phyloP scores from a whole-genome alignment of 2,797 vertebrate genomes.

The Peromyscus nudipes region DNA sequence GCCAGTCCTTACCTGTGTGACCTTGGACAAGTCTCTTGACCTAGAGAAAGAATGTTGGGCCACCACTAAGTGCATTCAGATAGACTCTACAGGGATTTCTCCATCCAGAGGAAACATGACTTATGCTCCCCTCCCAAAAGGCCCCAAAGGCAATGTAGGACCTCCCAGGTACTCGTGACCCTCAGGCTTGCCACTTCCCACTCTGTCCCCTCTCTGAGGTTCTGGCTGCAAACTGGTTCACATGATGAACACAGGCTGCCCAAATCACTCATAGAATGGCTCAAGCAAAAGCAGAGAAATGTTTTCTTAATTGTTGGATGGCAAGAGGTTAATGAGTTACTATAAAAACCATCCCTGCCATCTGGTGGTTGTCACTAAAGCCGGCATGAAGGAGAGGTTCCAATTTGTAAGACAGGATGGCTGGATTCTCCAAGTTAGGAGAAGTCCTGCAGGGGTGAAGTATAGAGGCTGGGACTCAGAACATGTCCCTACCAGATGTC shows the following conservation, averaged over 20 bases:
- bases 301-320: constrained; percentile 83
- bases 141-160: neutral
- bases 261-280: constrained; percentile 63
- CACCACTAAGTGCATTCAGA: neutral
- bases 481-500: neutral
- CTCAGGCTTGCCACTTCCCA: neutral
- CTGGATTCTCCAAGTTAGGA: constrained; percentile 55
- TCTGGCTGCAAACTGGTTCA: constrained; percentile 59
- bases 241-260: constrained; percentile 33
- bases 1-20: neutral
- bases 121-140: neutral
- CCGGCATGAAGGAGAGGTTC: constrained; percentile 62
- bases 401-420: constrained; percentile 72
- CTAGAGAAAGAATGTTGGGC: neutral
- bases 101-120: neutral
- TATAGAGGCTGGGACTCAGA: neutral
- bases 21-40: neutral
- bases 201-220: neutral
- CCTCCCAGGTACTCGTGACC: neutral
- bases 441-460: neutral
- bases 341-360: constrained; percentile 80
- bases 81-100: neutral
- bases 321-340: constrained; percentile 83
- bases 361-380: constrained; percentile 82
- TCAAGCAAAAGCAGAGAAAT: constrained; percentile 81